Conservation (phyloP, 2,113 vertebrate species). For the Struthidea cinerea region DNA sequence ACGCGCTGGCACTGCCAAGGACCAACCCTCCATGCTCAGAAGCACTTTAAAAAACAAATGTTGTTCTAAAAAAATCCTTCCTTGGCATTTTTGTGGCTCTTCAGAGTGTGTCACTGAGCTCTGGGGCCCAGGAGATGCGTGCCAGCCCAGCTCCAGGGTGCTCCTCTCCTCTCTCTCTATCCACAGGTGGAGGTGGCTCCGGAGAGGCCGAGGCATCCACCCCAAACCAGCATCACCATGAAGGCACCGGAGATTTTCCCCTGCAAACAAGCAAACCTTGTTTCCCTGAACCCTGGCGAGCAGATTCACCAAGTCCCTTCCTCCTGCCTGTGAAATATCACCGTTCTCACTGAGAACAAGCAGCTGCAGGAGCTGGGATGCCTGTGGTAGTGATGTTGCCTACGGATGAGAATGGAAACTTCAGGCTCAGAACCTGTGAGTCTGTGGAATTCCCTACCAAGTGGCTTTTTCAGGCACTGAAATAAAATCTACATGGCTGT, state of each 20-base stretch:
- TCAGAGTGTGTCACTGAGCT: accelerated
- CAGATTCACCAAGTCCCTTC: not conserved
- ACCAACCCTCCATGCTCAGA: not conserved
- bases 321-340: not conserved
- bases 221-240: accelerated
- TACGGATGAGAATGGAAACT: accelerated
- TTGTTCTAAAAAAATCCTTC: not conserved
- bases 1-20: accelerated
- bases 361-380: not conserved
- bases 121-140: not conserved
- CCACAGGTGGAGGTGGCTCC: not conserved
- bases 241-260: not conserved
- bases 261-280: accelerated
- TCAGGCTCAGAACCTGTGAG: not conserved
- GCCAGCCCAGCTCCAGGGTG: not conserved
- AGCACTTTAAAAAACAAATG: not conserved
- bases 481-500: not conserved
- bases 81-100: accelerated
- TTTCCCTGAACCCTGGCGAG: not conserved
- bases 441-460: not conserved
- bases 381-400: accelerated
- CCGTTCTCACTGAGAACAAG: not conserved
- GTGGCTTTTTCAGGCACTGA: not conserved
- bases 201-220: accelerated
- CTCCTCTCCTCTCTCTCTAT: not conserved